Evolutionary conservation across 2,113 vertebrate species (phyloP), one percentile per base, ranked within the genome.

Genomic region (Cygnus atratus): DNA sequence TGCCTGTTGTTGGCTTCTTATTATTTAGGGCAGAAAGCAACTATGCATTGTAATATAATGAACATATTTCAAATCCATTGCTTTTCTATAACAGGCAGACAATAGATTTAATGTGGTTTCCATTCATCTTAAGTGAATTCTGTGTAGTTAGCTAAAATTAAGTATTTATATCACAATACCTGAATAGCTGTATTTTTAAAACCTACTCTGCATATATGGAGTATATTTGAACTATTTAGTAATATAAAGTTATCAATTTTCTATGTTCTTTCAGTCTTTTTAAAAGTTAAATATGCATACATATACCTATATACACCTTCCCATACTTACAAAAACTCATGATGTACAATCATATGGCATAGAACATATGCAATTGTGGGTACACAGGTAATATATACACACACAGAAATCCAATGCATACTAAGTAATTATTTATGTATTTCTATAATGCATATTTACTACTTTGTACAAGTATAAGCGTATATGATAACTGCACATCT

Each of bases 341-440:
- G 7, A 22, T 52, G 14, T 0, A 0, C 4, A 79, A 14, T 39
- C 72, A 37, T 7, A 79, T 10, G 61, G 4, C 10, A 15, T 57
- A 14, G 39, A 72, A 61, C 33, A 33, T 21, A 1, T 46, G 13
- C 14, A 43, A 39, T 26, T 57, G 43, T 5, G 3, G 8, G 8
- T 44, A 62, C 17, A 50, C 13, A 73, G n/a, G 35, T 18, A 57
- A 31, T 39, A 65, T 65, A 41, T 35, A 57, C 13, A 55, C 12
- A 48, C 28, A 65, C 4, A 46, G n/a, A 81, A 80, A 43, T 43
- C 26, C 3, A 43, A 26, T 28, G 17, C 4, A n/a, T 13, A 8
- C 2, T 61, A 57, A 13, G 19, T 71, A 57, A 33, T 3, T 50
- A 61, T 39, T 68, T 31, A 52, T 18, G 3, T 67, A 43, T 58